Conservation (phyloP, 1,140 invertebrate genomes). For the Maniola jurtina region DNA sequence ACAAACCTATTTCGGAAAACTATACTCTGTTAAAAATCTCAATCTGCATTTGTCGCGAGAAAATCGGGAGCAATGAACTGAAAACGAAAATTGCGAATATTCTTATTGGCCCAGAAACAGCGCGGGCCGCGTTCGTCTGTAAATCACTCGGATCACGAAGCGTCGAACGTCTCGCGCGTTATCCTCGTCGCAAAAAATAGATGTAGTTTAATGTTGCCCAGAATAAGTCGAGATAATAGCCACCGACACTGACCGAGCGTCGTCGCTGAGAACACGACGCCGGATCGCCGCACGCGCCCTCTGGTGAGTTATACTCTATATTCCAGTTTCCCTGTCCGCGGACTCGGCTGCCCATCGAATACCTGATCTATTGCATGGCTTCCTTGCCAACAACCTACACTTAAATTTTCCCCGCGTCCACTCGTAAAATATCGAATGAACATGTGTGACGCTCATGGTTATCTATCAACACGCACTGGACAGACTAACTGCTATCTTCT, state of each 20-base stretch:
- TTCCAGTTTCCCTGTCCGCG: conserved; percentile 22
- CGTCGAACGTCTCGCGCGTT: conserved; percentile 51
- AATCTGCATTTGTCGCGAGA: conserved; percentile 23
- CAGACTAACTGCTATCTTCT: too few species aligned
- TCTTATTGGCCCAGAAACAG: conserved; percentile 66
- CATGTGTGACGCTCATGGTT: conserved; percentile 14
- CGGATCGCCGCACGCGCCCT: conserved; percentile 39
- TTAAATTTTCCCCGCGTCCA: conserved; percentile 30
- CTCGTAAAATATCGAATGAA: conserved; percentile 23
- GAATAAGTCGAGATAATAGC: conserved; percentile 63
- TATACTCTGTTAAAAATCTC: conserved; percentile 7
- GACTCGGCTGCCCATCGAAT: conserved; percentile 32
- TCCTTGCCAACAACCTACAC: conserved; percentile 54
- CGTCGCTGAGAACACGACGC: conserved; percentile 44
- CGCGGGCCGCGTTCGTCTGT: conserved; percentile 48
- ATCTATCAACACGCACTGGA: conserved; percentile 10
- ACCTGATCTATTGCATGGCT: conserved; percentile 49
- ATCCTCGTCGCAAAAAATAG: conserved; percentile 65
- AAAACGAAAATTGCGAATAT: conserved; percentile 48
- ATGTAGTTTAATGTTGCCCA: conserved; percentile 58
- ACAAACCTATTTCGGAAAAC: conserved; percentile 4
- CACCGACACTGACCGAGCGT: conserved; percentile 49
- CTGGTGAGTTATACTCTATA: conserved; percentile 56
- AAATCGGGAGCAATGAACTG: conserved; percentile 58
- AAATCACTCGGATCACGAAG: conserved; percentile 60